Percentiles rank a stretch among this genome's conserved stretches.
These are phyloP conservation scores for Saturnia pavonia DNA, from an alignment of 2,888 invertebrate genomes.

Conservation along the genomic window DNA sequence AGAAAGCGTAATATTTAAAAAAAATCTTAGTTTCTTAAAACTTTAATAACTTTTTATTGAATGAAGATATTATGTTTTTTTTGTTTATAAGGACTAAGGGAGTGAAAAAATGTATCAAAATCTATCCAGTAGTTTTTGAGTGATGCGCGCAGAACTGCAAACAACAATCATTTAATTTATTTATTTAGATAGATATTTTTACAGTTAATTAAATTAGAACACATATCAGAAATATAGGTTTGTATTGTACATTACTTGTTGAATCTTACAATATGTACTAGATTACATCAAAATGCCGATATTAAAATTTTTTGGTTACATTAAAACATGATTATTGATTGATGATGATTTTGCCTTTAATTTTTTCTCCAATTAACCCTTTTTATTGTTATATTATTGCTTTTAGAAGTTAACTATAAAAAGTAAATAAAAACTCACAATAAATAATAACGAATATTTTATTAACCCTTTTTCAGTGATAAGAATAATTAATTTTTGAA, in stretches of 20 bases:
- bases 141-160: too few species aligned
- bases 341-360: background rate
- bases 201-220: background rate
- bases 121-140: too few species aligned
- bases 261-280: conserved; percentile 1
- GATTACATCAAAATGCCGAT: background rate
- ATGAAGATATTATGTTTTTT: too few species aligned
- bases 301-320: background rate
- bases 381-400: background rate
- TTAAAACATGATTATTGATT: too few species aligned
- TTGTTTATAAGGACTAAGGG: too few species aligned
- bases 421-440: background rate
- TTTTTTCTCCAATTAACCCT: background rate
- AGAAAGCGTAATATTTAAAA: too few species aligned
- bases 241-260: background rate
- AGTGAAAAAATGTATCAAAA: too few species aligned
- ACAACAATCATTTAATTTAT: too few species aligned
- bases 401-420: too few species aligned
- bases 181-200: too few species aligned
- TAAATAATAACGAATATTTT: background rate
- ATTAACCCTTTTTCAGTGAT: background rate
- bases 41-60: too few species aligned
- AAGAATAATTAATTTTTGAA: conserved; percentile 57
- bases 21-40: too few species aligned
- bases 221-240: background rate